Percentiles rank a stretch among this genome's conserved stretches.
Evolutionary conservation across 2,888 invertebrate species (phyloP).

Genomic region (Halocaridina rubra): DNA sequence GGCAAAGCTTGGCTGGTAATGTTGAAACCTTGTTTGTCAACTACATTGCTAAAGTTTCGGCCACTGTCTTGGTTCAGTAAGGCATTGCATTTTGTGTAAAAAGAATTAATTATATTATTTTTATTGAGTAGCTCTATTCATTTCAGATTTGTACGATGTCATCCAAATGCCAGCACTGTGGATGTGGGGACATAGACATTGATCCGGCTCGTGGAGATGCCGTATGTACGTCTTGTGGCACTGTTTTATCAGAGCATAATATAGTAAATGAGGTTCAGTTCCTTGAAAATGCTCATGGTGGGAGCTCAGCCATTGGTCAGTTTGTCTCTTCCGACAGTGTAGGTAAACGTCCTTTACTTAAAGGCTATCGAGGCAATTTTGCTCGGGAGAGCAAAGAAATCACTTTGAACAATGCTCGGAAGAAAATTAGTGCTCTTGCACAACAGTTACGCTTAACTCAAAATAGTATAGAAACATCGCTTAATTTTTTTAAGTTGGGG

Average conservation of each 20-base stretch:
- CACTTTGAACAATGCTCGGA: slow-evolving; percentile 88
- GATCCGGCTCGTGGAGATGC: slow-evolving; percentile 95
- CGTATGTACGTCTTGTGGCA: slow-evolving; percentile 95
- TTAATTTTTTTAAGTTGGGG: slow-evolving; percentile 94
- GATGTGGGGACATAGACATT: slow-evolving; percentile 74
- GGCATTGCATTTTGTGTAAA: no score
- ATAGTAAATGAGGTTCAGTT: slow-evolving; percentile 98
- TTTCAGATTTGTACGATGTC: slow-evolving; percentile 22
- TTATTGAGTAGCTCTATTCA: no score
- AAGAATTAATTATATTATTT: no score
- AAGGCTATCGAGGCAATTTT: slow-evolving; percentile 68
- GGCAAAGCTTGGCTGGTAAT: no score
- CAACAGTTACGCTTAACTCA: slow-evolving; percentile 88
- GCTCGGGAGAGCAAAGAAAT: slow-evolving; percentile 93
- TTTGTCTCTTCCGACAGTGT: slow-evolving; percentile 91
- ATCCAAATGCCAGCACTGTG: slow-evolving; percentile 60
- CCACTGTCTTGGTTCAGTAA: no score
- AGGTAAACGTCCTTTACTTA: slow-evolving; percentile 73
- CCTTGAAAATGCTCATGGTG: slow-evolving; percentile 91
- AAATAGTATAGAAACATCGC: slow-evolving; percentile 92
- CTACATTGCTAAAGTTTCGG: no score
- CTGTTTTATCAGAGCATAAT: slow-evolving; percentile 93
- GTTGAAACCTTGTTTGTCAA: no score
- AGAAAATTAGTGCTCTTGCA: slow-evolving; percentile 86
- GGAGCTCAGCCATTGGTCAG: slow-evolving; percentile 88